Percentiles rank a stretch among this genome's conserved stretches.
These are phyloP conservation scores for Drosophila repletoides DNA, from an alignment of 1,140 invertebrate genomes.

Conservation along the genomic window DNA sequence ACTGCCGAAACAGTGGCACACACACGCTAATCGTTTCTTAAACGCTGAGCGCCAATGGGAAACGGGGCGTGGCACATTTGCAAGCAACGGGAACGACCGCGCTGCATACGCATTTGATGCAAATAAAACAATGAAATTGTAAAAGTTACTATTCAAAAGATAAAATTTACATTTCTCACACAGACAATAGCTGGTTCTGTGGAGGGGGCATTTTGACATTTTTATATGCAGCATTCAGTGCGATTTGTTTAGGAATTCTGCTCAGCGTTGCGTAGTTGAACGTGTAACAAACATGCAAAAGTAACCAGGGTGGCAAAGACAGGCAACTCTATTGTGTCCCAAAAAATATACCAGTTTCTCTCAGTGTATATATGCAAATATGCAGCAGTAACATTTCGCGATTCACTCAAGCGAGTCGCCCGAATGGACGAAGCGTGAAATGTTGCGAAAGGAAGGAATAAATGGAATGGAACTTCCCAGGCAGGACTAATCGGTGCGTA, in stretches of 20 bases:
- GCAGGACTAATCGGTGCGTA: too few species aligned
- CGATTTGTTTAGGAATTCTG: constrained; percentile 77
- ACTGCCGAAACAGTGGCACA: constrained; percentile 3
- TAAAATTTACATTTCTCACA: constrained; percentile 74
- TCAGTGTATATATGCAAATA: constrained; percentile 65
- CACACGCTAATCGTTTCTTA: constrained; percentile 16
- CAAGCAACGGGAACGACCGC: constrained; percentile 23
- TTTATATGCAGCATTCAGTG: constrained; percentile 62
- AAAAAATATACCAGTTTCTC: too few species aligned
- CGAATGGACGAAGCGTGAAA: constrained; percentile 19
- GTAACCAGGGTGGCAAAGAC: constrained; percentile 7
- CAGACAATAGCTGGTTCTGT: constrained; percentile 42
- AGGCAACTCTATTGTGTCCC: too few species aligned
- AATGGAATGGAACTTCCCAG: background rate
- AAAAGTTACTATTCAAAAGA: constrained; percentile 72
- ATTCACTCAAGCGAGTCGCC: constrained; percentile 51
- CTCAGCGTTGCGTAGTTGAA: constrained; percentile 71
- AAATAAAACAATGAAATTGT: constrained; percentile 80
- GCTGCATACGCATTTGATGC: constrained; percentile 55
- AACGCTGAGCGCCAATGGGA: background rate
- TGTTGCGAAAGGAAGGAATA: constrained; percentile 36
- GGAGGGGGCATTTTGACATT: constrained; percentile 60
- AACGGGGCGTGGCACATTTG: constrained; percentile 52
- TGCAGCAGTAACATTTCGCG: constrained; percentile 50
- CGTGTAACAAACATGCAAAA: constrained; percentile 69